Evolutionary conservation across 2,113 vertebrate genomes (phyloP), one percentile per base, ranked within the genome.

Genomic region (Galemys pyrenaicus): DNA sequence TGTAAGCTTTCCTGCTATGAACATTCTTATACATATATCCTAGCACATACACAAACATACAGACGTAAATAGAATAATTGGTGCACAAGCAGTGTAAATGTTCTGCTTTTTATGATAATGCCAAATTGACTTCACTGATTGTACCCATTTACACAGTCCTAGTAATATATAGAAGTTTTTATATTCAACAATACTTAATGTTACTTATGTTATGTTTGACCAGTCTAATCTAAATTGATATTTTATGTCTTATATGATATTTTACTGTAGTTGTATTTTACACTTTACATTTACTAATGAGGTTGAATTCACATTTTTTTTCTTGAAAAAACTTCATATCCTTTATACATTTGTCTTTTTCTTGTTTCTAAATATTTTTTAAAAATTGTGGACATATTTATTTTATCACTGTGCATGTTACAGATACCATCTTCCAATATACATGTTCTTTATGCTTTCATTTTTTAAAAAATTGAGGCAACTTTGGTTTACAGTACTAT

Each of bases 311-410:
- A 56, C 19, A 56, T 56, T 44, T 56, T 56, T 56, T 91, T 81
- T 35, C 78, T 89, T 44, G 81, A 91, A 96, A 16, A 56, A 8
- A 17, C n/a, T 87, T 70, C 49, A n/a, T 81, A 75, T 70, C 20
- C 32, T 85, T 49, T 51, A n/a, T 85, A 46, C 17, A 67, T 81
- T 49, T 93, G 93, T 93, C 51, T 71, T 87, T 94, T 94, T 83
- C 56, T 86, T 92, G 39, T 85, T 92, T 54, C 6, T 82, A 86
- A 92, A 28, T 81, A 87, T 83, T 86, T 44, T 92, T 86, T 44
- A 75, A 74, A 85, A 51, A 83, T 67, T 86, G 64, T 78, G 39
- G 26, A 9, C 10, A n/a, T 75, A 7, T 24, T 70, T 80, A 19
- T 86, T 91, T 32, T 35, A 22, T 83, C 8, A 19, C 26, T 93